Conservation (phyloP, 2,797 vertebrate species). For the Microchirus variegatus region DNA sequence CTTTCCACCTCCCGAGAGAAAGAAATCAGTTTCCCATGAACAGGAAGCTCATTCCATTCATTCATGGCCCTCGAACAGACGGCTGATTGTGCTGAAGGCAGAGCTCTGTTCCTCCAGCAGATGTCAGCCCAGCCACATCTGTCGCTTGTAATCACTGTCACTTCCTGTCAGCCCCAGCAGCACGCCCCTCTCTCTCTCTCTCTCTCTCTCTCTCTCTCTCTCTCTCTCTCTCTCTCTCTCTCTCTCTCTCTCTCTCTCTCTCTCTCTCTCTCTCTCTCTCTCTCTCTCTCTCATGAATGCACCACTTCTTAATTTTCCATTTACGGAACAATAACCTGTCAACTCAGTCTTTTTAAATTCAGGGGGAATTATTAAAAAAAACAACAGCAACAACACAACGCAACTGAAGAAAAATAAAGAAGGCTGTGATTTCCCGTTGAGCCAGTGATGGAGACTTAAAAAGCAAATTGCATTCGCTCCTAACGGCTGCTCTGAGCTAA, state of each 20-base stretch:
- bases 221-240: constrained; percentile 12
- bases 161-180: constrained; percentile 6
- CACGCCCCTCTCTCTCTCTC: constrained; percentile 1
- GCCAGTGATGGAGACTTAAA: constrained; percentile 5
- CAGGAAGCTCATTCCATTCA: too few relatives aligned
- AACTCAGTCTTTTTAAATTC: constrained; percentile 17
- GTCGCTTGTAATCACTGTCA: background rate
- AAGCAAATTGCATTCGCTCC: constrained; percentile 10
- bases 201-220: constrained; percentile 10
- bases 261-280: constrained; percentile 10
- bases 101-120: constrained; percentile 44
- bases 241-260: constrained; percentile 9
- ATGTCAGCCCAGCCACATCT: constrained; percentile 53
- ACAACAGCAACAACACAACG: rapidly evolving
- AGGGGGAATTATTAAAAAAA: constrained; percentile 10
- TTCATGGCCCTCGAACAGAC: too few relatives aligned
- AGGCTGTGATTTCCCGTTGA: constrained; percentile 8
- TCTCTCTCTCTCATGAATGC: constrained; percentile 15
- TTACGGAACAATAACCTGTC: constrained; percentile 24
- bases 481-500: constrained; percentile 32
- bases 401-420: constrained; percentile 10
- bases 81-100: too few relatives aligned
- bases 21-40: too few relatives aligned
- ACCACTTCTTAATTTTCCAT: constrained; percentile 1
- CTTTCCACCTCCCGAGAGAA: too few relatives aligned